Evolutionary conservation across 2,888 invertebrate species (phyloP).

Genomic region (Eilema griseolum): DNA sequence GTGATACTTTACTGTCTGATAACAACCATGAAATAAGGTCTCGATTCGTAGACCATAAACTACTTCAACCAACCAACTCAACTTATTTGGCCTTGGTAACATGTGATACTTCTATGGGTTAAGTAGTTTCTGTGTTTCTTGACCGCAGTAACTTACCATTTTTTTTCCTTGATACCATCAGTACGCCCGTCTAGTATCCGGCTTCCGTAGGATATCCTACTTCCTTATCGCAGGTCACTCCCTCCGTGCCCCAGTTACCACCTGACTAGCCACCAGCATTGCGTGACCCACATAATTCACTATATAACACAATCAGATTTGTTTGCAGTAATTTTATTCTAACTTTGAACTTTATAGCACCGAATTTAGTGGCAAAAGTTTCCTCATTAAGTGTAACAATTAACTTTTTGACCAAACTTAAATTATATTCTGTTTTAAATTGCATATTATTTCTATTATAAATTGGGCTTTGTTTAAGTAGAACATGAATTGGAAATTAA

Average conservation of each 20-base stretch:
- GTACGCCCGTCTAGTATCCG: conserved; percentile 61
- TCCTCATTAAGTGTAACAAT: conserved; percentile 73
- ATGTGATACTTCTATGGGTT: neutral
- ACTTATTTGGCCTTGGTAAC: conserved; percentile 5
- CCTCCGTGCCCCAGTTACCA: conserved; percentile 45
- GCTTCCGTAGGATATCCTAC: conserved; percentile 76
- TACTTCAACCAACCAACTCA: conserved; percentile 21
- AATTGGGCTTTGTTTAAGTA: conserved; percentile 1
- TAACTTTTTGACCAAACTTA: conserved; percentile 54
- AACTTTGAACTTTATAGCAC: conserved; percentile 59
- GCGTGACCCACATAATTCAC: conserved; percentile 68
- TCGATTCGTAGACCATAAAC: neutral
- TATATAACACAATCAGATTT: conserved; percentile 65
- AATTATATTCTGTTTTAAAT: conserved; percentile 37
- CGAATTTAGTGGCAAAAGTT: conserved; percentile 63
- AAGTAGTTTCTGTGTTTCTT: conserved; percentile 31
- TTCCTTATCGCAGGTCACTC: conserved; percentile 68
- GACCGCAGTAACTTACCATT: conserved; percentile 58
- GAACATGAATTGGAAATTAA: neutral
- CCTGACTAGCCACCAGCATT: conserved; percentile 54
- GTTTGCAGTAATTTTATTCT: conserved; percentile 63
- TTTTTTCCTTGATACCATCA: conserved; percentile 70
- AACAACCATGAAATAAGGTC: conserved; percentile 2
- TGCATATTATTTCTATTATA: conserved; percentile 23
- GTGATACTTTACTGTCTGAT: neutral